Evolutionary conservation across 2,797 vertebrate genomes (phyloP).

Genomic region (Anas georgica): DNA sequence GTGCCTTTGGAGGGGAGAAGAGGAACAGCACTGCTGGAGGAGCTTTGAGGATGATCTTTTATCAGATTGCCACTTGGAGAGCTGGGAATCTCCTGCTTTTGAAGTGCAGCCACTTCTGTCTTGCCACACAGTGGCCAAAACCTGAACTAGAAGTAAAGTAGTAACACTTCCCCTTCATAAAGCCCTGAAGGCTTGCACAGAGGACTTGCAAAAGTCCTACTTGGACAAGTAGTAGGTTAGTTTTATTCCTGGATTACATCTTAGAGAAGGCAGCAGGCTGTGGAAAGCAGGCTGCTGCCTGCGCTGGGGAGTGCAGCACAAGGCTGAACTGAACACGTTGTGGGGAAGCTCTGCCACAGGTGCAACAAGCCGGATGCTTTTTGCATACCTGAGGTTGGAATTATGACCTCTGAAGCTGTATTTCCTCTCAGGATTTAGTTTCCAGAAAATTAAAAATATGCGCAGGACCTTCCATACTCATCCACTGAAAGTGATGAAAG

Average conservation of each 20-base stretch:
- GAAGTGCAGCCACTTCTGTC: background rate
- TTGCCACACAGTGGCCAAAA: background rate
- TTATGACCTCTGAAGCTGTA: background rate
- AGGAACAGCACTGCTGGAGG: background rate
- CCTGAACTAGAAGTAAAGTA: background rate
- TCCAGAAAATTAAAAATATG: background rate
- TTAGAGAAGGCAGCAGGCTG: background rate
- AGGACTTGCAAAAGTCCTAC: background rate
- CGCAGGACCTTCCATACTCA: background rate
- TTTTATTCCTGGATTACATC: conserved; percentile 26
- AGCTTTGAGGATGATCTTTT: background rate
- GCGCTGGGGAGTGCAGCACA: background rate
- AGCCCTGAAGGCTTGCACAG: background rate
- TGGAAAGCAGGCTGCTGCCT: background rate
- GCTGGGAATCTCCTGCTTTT: background rate
- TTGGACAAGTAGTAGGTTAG: background rate
- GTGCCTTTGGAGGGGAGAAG: background rate
- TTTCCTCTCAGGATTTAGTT: background rate
- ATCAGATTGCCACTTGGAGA: background rate
- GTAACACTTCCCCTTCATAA: background rate
- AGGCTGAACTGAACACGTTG: background rate
- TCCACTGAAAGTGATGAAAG: background rate
- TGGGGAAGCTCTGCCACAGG: background rate
- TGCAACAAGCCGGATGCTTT: background rate
- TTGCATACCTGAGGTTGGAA: background rate